These are phyloP conservation scores for Conger conger DNA, from an alignment of 2,113 vertebrate species.

Conservation along the genomic window DNA sequence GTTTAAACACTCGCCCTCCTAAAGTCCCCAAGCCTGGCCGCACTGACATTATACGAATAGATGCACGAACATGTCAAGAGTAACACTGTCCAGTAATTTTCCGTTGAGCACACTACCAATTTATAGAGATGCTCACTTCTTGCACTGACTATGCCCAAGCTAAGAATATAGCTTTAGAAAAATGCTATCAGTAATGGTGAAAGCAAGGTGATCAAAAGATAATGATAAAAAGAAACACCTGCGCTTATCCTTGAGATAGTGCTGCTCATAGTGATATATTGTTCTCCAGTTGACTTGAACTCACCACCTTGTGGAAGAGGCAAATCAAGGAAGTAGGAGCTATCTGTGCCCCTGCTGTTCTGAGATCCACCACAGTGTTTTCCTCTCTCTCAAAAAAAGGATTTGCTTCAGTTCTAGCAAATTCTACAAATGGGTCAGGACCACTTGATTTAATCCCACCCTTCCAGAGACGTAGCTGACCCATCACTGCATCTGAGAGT, in stretches of 20 bases:
- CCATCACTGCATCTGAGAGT: neutral
- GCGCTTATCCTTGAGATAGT: too few species aligned
- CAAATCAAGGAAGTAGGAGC: too few species aligned
- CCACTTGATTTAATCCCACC: neutral
- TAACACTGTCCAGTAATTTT: too few species aligned
- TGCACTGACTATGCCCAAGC: neutral
- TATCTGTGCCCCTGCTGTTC: too few species aligned
- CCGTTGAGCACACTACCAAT: too few species aligned
- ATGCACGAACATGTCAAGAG: neutral
- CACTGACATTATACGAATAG: neutral
- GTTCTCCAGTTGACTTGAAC: too few species aligned
- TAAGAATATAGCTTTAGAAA: neutral
- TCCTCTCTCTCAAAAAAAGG: neutral
- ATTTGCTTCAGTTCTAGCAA: neutral
- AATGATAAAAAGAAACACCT: too few species aligned
- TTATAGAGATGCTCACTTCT: neutral
- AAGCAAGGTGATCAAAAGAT: too few species aligned
- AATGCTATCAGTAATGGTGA: neutral
- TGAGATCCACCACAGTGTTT: neutral
- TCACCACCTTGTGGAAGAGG: too few species aligned
- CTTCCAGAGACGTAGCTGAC: constrained; percentile 39
- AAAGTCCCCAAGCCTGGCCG: too few species aligned
- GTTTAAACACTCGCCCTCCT: too few species aligned
- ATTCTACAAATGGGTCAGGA: neutral
- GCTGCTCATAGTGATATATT: too few species aligned